Conservation (phyloP, 1,140 invertebrate species). For the Platorchestia sp. region DNA sequence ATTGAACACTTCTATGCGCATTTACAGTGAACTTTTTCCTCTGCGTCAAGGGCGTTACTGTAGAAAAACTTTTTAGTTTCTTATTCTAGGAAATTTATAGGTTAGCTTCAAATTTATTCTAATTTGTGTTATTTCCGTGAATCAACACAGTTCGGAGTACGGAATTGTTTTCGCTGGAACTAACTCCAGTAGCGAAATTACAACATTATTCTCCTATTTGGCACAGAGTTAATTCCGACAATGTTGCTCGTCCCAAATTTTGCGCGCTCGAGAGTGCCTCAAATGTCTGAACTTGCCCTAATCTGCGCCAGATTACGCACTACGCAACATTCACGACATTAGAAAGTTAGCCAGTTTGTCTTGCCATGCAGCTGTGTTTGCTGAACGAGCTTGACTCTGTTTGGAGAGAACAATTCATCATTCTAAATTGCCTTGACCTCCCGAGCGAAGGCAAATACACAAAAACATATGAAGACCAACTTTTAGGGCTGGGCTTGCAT, state of each 20-base stretch:
- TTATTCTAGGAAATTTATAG: no score
- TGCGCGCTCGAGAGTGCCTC: background rate
- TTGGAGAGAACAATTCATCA: background rate
- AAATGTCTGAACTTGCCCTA: background rate
- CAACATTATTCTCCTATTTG: no score
- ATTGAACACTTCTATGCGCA: no score
- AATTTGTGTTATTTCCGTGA: no score
- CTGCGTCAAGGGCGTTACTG: no score
- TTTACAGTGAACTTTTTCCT: no score
- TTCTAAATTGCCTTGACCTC: background rate
- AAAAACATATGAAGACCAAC: background rate
- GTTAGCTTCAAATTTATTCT: no score
- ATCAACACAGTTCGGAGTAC: no score
- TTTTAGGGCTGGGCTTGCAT: background rate
- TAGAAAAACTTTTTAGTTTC: no score
- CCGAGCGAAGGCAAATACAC: slow-evolving; percentile 5
- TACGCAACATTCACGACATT: background rate
- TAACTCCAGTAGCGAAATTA: no score
- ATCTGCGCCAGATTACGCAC: background rate
- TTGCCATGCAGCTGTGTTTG: background rate
- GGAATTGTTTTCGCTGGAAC: no score
- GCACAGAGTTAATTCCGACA: background rate
- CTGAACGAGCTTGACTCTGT: background rate
- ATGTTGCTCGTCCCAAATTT: background rate
- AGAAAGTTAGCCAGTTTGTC: background rate